A percentile compares a stretch with the other conserved stretches of the same genome.
Evolutionary conservation across 2,888 invertebrate genomes (phyloP).

Genomic region (Clostera curtula): DNA sequence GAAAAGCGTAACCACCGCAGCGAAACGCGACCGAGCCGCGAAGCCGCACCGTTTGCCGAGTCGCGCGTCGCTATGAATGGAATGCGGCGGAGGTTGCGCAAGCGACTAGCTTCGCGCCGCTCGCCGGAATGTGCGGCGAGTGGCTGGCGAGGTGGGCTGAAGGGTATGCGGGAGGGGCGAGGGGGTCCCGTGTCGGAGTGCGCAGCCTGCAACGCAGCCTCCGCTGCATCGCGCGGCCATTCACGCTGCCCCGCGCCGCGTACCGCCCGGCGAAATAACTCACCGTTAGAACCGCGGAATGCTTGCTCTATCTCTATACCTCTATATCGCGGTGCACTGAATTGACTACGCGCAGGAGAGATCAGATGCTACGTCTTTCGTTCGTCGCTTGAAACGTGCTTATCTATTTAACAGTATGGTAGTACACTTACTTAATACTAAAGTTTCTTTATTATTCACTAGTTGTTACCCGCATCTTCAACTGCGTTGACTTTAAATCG

Average conservation of each 20-base stretch:
- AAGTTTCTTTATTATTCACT: too few relatives aligned
- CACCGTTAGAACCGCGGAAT: conserved; percentile 70
- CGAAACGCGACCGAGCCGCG: conserved; percentile 15
- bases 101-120: conserved; percentile 52
- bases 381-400: too few relatives aligned
- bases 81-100: conserved; percentile 71
- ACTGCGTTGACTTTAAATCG: too few relatives aligned
- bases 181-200: conserved; percentile 25
- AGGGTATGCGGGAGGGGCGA: conserved; percentile 23
- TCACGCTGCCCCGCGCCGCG: conserved; percentile 52
- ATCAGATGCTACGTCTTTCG: too few relatives aligned
- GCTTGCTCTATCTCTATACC: conserved; percentile 61
- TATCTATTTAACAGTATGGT: too few relatives aligned
- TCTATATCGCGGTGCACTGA: too few relatives aligned
- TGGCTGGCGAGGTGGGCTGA: conserved; percentile 18
- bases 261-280: conserved; percentile 67
- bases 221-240: conserved; percentile 68
- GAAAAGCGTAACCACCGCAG: conserved; percentile 13
- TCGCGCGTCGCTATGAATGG: conserved; percentile 66
- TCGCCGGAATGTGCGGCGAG: conserved; percentile 49
- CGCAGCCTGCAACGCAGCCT: conserved; percentile 53
- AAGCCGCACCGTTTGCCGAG: conserved; percentile 30
- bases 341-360: too few relatives aligned
- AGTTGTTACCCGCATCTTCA: too few relatives aligned
- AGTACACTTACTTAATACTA: too few relatives aligned